phyloP scores from a whole-genome alignment of 2,797 vertebrate genomes.

The Ispidina picta region DNA sequence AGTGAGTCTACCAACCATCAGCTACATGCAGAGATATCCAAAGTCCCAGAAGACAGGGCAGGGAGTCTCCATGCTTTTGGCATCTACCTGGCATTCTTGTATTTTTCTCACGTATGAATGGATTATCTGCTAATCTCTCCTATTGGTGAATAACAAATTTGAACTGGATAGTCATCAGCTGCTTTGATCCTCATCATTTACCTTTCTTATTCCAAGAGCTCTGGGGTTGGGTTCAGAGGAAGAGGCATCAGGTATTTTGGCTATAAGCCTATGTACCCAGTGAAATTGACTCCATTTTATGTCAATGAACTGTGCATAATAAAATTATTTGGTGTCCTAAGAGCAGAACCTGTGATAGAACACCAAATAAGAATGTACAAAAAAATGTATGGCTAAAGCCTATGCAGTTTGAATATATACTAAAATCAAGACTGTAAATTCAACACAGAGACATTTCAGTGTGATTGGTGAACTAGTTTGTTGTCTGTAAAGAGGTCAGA shows the following conservation, averaged over 20 bases:
- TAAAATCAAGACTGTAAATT: background rate
- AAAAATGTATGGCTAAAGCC: background rate
- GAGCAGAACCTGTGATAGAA: background rate
- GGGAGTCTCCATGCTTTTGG: background rate
- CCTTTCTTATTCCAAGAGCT: background rate
- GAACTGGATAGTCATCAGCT: background rate
- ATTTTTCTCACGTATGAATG: background rate
- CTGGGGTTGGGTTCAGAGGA: background rate
- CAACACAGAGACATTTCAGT: background rate
- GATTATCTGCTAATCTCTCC: background rate
- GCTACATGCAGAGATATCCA: background rate
- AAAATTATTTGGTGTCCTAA: background rate
- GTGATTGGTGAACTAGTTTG: background rate
- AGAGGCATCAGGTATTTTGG: background rate
- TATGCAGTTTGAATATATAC: fast-evolving
- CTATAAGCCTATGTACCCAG: background rate
- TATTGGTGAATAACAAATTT: background rate
- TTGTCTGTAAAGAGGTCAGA: background rate
- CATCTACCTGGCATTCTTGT: background rate
- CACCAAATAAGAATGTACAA: background rate
- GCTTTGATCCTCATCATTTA: background rate
- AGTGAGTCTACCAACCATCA: background rate
- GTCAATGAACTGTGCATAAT: background rate
- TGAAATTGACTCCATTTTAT: background rate
- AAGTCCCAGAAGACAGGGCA: background rate